phyloP scores from a whole-genome alignment of 2,797 vertebrate species.

The Aulostomus chinensis region DNA sequence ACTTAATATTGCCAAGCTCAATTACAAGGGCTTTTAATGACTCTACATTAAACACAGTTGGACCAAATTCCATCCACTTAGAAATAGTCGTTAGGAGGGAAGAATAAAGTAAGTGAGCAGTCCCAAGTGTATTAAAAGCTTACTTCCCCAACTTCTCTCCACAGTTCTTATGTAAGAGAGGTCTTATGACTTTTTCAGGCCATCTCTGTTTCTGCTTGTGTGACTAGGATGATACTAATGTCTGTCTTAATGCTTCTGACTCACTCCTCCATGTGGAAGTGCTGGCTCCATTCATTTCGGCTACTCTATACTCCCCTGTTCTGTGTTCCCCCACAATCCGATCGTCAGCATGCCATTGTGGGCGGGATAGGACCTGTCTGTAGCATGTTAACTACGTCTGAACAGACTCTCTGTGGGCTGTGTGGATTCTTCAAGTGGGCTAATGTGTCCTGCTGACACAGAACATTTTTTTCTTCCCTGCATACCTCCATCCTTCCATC shows the following conservation, averaged over 20 bases:
- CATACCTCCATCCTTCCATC: conserved; percentile 42
- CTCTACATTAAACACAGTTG: conserved; percentile 26
- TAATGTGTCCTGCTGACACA: conserved; percentile 63
- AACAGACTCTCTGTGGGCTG: conserved; percentile 52
- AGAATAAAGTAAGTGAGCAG: conserved; percentile 44
- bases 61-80: conserved; percentile 28
- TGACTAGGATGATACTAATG: conserved; percentile 48
- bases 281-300: conserved; percentile 39
- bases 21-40: conserved; percentile 57
- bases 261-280: conserved; percentile 42
- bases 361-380: conserved; percentile 58
- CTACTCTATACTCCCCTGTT: conserved; percentile 28
- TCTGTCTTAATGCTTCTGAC: conserved; percentile 52
- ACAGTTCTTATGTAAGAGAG: conserved; percentile 58
- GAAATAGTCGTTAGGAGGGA: conserved; percentile 22
- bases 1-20: conserved; percentile 44
- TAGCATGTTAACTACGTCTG: conserved; percentile 42
- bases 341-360: conserved; percentile 46
- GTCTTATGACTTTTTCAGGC: conserved; percentile 63
- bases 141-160: conserved; percentile 46
- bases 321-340: conserved; percentile 34
- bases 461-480: conserved; percentile 49
- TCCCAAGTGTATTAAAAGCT: conserved; percentile 51
- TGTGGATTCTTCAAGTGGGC: conserved; percentile 43
- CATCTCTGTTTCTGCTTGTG: conserved; percentile 42